Evolutionary conservation across 2,113 vertebrate genomes (phyloP), one percentile per base, ranked within the genome.

Genomic region (Corvus cornix): DNA sequence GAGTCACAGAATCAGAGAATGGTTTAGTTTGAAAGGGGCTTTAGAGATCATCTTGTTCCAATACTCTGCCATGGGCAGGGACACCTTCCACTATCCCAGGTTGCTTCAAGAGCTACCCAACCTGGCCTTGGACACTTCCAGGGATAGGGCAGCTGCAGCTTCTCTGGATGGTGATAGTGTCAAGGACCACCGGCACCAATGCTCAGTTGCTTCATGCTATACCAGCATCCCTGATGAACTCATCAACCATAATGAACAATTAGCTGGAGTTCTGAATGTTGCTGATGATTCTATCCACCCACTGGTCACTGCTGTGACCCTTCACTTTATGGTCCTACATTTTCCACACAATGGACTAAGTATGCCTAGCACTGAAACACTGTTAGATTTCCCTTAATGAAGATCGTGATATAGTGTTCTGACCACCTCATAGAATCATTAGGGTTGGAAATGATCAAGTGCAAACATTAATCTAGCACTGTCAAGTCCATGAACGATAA

Each of bases 51-150:
- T 9, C 2, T 60, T 14, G 9, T 35, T 68, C 14, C 11, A 48
- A 8, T 16, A 10, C 12, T 41, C 26, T 76, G 8, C 9, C 11
- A 8, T 5, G 4, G 9, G 8, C 26, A 62, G 30, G 24, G 12
- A 43, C 41, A 69, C 0, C 17, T 83, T 33, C 18, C 8, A 20
- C 21, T 55, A 6, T 10, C 18, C 24, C n/a, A 41, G 18, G 7
- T 0, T 49, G 8, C 10, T 69, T 8, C 28, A 76, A 55, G 12
- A 0, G 6, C 16, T 4, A 2, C 39, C 22, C 30, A 63, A 0
- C 12, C 5, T 11, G 41, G 18, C 15, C 31, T 63, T 63, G 35
- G 16, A 37, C 18, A 28, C 7, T 56, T 10, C 3, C 26, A 49
- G 35, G 12, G 11, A 33, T 23, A 22, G 11, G 26, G 4, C 30